These are phyloP conservation scores for Rhagium mordax DNA, from an alignment of 2,888 invertebrate species.

Conservation along the genomic window DNA sequence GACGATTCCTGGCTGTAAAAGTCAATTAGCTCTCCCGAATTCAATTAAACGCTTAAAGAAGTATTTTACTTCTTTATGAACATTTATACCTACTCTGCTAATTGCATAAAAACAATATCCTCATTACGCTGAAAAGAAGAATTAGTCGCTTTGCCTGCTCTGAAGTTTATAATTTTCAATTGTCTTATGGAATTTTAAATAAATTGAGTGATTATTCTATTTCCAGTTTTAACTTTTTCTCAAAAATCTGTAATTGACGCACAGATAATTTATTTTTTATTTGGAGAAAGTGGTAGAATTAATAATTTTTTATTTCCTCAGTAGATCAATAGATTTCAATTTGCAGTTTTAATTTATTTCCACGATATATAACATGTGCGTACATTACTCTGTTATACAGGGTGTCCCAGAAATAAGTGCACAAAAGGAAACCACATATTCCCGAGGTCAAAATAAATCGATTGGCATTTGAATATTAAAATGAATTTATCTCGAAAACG, in stretches of 20 bases:
- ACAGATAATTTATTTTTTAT: not conserved
- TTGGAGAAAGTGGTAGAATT: too few relatives aligned
- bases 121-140: conserved; percentile 42
- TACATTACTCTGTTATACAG: too few relatives aligned
- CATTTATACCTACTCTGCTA: conserved; percentile 55
- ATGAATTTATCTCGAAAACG: too few relatives aligned
- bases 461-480: too few relatives aligned
- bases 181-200: conserved; percentile 21
- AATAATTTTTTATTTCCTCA: too few relatives aligned
- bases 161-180: conserved; percentile 15
- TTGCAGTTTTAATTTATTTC: too few relatives aligned
- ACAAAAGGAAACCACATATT: too few relatives aligned
- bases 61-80: conserved; percentile 51
- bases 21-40: conserved; percentile 55
- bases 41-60: conserved; percentile 55
- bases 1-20: conserved; percentile 52
- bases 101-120: conserved; percentile 59
- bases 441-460: too few relatives aligned
- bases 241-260: conserved; percentile 4
- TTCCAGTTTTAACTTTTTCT: conserved; percentile 10
- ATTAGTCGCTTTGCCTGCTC: conserved; percentile 27
- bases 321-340: too few relatives aligned
- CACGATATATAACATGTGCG: too few relatives aligned
- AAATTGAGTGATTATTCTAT: conserved; percentile 27
- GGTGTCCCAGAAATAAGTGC: too few relatives aligned